A percentile compares a stretch with the other conserved stretches of the same genome.
Conservation (phyloP, 2,797 vertebrate genomes). For the Sebastes kiyomatsui region DNA sequence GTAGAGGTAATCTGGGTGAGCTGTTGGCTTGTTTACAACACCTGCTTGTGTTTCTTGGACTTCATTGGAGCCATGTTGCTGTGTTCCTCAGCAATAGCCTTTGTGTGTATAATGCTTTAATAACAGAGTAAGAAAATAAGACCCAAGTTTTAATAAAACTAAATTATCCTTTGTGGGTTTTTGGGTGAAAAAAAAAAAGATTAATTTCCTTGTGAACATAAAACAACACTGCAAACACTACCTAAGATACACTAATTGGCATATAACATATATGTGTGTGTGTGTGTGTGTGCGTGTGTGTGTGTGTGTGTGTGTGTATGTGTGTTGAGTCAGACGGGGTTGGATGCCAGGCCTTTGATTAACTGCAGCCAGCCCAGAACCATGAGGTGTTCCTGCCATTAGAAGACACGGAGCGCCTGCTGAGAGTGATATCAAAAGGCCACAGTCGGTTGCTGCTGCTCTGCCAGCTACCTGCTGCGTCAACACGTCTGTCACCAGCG, state of each 20-base stretch:
- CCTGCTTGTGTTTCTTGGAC: background rate
- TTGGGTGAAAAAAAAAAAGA: background rate
- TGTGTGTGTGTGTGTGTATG: background rate
- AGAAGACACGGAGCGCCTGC: conserved; percentile 58
- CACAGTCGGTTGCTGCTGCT: conserved; percentile 43
- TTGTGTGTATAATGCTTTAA: background rate
- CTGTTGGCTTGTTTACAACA: background rate
- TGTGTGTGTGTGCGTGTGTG: no score
- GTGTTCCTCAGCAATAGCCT: background rate
- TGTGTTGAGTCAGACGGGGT: conserved; percentile 20
- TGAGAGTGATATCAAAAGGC: conserved; percentile 68
- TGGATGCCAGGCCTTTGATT: conserved; percentile 53
- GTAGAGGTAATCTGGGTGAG: background rate
- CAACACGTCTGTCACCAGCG: conserved; percentile 50
- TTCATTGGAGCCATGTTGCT: background rate
- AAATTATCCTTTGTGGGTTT: background rate
- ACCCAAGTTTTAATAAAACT: background rate
- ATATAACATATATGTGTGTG: no score
- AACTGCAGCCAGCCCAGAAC: conserved; percentile 42
- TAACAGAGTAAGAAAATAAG: background rate
- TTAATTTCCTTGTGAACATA: background rate
- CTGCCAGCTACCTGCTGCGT: conserved; percentile 65
- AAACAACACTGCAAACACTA: background rate
- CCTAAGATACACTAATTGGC: background rate
- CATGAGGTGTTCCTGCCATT: conserved; percentile 64